Evolutionary conservation across 2,113 vertebrate genomes (phyloP).

Genomic region (Myanophis thanlyinensis): DNA sequence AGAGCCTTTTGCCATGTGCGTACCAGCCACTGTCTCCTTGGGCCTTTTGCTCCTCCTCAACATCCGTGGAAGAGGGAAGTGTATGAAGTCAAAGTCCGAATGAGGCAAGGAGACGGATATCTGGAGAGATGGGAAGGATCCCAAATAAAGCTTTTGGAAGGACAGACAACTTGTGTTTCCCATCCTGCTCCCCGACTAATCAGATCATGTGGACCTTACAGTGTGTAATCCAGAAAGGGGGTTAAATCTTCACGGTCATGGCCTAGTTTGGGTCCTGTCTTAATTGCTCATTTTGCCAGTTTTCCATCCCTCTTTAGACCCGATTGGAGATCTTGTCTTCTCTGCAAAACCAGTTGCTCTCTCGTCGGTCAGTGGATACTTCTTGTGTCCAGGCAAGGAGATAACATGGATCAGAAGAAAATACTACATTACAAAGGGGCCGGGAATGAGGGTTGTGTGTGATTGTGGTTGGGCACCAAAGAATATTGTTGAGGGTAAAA

Average conservation of each 20-base stretch:
- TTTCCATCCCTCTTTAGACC: background rate
- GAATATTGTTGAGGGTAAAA: background rate
- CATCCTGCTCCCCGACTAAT: background rate
- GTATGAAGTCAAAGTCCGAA: constrained; percentile 48
- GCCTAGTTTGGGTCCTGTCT: background rate
- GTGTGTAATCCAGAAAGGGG: background rate
- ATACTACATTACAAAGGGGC: background rate
- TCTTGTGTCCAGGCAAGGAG: background rate
- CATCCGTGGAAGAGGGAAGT: constrained; percentile 36
- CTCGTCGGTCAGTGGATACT: background rate
- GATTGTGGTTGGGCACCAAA: background rate
- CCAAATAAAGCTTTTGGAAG: background rate
- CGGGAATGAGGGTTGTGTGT: background rate
- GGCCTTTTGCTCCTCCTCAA: constrained; percentile 73
- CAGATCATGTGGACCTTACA: background rate
- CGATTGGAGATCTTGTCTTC: background rate
- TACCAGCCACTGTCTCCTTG: constrained; percentile 66
- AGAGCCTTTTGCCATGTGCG: constrained; percentile 67
- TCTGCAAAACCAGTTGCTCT: background rate
- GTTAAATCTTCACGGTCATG: background rate
- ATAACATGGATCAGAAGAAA: background rate
- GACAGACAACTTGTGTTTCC: background rate
- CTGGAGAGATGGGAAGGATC: rapidly evolving
- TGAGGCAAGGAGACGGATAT: background rate
- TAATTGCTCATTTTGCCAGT: background rate